Conservation (phyloP, 2,888 invertebrate species). For the Lithophane leautieri region DNA sequence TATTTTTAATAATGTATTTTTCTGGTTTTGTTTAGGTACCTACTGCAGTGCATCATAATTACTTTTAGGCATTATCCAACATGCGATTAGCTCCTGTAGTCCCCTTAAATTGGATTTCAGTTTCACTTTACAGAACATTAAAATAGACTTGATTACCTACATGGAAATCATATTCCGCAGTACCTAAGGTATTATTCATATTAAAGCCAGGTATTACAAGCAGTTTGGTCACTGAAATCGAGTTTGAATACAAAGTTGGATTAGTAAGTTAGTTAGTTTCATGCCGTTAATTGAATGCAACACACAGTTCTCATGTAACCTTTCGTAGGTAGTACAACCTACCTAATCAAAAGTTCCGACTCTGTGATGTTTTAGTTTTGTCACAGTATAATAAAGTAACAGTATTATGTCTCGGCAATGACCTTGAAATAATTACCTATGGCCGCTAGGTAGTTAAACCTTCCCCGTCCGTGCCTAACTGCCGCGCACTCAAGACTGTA, state of each 20-base stretch:
- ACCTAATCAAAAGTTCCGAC: background rate
- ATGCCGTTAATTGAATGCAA: slow-evolving; percentile 4
- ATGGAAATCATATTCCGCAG: background rate
- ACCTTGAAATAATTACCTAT: no score
- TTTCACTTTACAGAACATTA: background rate
- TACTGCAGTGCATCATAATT: no score
- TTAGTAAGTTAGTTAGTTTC: slow-evolving; percentile 9
- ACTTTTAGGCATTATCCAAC: no score
- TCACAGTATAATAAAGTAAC: no score
- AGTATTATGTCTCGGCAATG: no score
- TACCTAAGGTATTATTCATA: background rate
- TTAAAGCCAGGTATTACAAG: background rate
- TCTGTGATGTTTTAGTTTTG: slow-evolving; percentile 1
- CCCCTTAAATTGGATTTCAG: background rate
- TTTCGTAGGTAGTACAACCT: no score
- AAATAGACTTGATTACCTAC: background rate
- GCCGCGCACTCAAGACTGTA: no score
- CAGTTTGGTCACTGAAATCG: background rate
- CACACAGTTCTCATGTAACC: background rate
- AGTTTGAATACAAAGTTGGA: slow-evolving; percentile 22
- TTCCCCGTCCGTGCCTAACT: no score
- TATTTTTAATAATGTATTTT: no score
- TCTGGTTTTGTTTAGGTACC: no score
- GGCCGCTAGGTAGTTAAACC: no score
- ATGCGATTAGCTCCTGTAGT: no score